These are phyloP conservation scores for Myrmecophaga tridactyla DNA, from an alignment of 2,113 vertebrate species.

Conservation along the genomic window DNA sequence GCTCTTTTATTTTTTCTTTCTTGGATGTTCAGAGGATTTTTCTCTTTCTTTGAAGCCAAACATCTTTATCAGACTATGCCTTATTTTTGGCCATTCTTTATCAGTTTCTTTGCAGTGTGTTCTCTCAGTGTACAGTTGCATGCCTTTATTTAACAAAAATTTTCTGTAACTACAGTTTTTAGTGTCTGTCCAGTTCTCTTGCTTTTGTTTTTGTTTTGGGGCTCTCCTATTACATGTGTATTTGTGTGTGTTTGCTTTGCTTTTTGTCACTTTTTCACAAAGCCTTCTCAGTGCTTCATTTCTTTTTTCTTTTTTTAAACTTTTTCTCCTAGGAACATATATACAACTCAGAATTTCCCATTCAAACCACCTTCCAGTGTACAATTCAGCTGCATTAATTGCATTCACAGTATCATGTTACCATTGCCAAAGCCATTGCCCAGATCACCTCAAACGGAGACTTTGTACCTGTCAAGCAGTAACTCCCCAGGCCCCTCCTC, in stretches of 20 bases:
- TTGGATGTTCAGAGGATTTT: background rate
- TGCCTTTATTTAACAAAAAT: background rate
- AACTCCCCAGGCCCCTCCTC: too few species aligned
- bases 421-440: too few species aligned
- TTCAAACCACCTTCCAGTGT: too few species aligned
- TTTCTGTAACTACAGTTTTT: background rate
- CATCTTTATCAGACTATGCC: background rate
- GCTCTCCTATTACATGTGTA: background rate
- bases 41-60: background rate
- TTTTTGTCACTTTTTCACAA: background rate
- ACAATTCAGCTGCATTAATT: too few species aligned
- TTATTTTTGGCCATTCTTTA: background rate
- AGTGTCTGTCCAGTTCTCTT: background rate
- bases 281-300: background rate
- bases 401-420: too few species aligned
- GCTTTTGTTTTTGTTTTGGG: background rate
- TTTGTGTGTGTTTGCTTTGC: background rate
- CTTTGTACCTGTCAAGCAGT: too few species aligned
- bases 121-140: background rate
- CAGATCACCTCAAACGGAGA: too few species aligned
- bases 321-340: too few species aligned
- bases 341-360: too few species aligned
- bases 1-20: background rate
- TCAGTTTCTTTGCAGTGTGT: background rate
- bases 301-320: background rate